Evolutionary conservation across 2,888 invertebrate genomes (phyloP), one percentile per base, ranked within the genome.

Genomic region (Hirtodrosophila duncani): DNA sequence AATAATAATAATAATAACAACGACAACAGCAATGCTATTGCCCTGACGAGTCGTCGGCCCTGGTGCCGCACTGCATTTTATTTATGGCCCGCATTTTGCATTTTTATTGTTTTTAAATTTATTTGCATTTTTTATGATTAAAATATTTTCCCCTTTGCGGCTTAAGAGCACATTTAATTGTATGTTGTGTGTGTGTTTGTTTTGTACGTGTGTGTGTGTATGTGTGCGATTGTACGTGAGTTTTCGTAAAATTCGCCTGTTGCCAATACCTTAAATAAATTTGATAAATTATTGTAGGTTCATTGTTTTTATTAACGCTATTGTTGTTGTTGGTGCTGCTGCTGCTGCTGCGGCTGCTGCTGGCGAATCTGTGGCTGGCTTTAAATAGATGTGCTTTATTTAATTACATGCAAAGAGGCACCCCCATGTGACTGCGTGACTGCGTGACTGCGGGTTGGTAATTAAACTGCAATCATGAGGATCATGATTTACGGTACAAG

Each of bases 101-200:
- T 45, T 61, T 53, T 62, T 53, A 60, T 60, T 60, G 56, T 62
- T 46, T 42, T 53, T 55, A 36, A 43, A 60, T 48, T 62, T 55
- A 48, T 61, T 62, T 63, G 30, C 61, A 26, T 34, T 41, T 38
- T 65, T 59, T 56, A 27, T 64, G 63, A 63, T 61, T 55, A 39
- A 50, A 46, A 38, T 65, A 51, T 56, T 52, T 69, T 61, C 48
- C 21, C 65, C 51, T 57, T 58, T 43, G 57, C 37, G 66, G 68
- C 72, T 72, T 77, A 68, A 64, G 49, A 39, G 69, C 11, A 33
- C 45, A 72, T 72, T 64, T 68, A 78, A 65, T 27, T 42, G 44
- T 39, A 37, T 10, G 11, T 5, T n/a, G n/a, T n/a, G n/a, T n/a
- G n/a, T n/a, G n/a, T n/a, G n/a, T n/a, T n/a, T n/a, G n/a, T n/a